phyloP scores from a whole-genome alignment of 1,140 invertebrate genomes.

The Brachionus rubens region DNA sequence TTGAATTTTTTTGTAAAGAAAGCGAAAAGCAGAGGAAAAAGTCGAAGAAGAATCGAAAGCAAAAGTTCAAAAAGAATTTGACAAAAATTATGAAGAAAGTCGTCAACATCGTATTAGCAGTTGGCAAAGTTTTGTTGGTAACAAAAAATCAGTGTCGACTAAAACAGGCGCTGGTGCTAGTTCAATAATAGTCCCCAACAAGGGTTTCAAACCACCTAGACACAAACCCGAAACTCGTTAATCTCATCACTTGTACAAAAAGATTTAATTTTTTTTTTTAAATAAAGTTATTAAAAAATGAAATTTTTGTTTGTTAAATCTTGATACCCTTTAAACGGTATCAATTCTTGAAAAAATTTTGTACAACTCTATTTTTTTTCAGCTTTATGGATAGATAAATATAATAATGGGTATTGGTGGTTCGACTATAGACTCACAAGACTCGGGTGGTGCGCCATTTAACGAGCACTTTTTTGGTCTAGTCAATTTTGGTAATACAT shows the following conservation, averaged over 20 bases:
- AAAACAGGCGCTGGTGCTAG: slow-evolving; percentile 9
- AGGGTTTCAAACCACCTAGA: slow-evolving; percentile 40
- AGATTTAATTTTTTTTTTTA: too few species aligned
- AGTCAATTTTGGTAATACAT: slow-evolving; percentile 88
- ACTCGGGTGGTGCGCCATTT: not conserved
- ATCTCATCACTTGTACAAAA: not conserved
- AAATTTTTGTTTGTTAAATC: too few species aligned
- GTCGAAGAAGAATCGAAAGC: slow-evolving; percentile 83
- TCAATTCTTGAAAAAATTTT: too few species aligned
- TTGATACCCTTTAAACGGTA: slow-evolving; percentile 32
- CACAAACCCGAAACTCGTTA: slow-evolving; percentile 42
- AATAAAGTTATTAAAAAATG: too few species aligned
- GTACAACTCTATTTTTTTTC: too few species aligned
- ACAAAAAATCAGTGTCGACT: not conserved
- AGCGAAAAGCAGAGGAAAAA: slow-evolving; percentile 88
- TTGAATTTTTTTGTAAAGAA: slow-evolving; percentile 59
- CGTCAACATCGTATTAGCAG: slow-evolving; percentile 23
- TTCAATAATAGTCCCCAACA: not conserved
- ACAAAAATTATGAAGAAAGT: slow-evolving; percentile 85
- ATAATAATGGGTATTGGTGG: slow-evolving; percentile 33
- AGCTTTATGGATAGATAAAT: too few species aligned
- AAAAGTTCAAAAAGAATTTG: slow-evolving; percentile 86
- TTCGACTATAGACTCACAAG: not conserved
- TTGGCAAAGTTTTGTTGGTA: slow-evolving; percentile 42
- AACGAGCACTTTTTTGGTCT: slow-evolving; percentile 41